Percentiles rank a stretch among this genome's conserved stretches.
These are phyloP conservation scores for Drosophila kanekoi DNA, from an alignment of 2,888 invertebrate genomes.

Conservation along the genomic window DNA sequence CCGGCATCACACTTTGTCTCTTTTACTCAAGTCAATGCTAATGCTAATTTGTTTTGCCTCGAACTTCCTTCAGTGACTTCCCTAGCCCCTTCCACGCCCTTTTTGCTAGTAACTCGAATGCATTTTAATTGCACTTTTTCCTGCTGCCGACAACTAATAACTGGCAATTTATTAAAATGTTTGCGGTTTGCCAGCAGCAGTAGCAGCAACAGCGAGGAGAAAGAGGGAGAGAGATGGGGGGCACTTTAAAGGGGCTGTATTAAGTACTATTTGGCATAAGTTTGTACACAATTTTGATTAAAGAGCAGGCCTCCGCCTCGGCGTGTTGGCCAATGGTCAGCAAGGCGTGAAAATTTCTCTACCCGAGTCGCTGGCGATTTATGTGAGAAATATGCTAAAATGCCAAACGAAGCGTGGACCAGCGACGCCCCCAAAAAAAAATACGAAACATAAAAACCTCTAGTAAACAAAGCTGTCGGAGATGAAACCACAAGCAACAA, in stretches of 20 bases:
- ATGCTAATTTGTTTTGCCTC: conserved; percentile 70
- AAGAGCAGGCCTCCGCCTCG: conserved; percentile 38
- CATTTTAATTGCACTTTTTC: conserved; percentile 80
- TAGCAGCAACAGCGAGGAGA: not conserved
- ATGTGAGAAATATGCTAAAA: conserved; percentile 79
- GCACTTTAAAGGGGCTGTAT: conserved; percentile 4
- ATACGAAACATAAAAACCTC: conserved; percentile 7
- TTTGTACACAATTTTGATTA: conserved; percentile 57
- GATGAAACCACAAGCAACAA: conserved; percentile 42
- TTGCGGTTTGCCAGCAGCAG: conserved; percentile 57
- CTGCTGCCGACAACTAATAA: conserved; percentile 70
- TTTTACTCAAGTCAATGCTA: conserved; percentile 52
- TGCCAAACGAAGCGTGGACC: conserved; percentile 67
- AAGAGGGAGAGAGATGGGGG: not conserved
- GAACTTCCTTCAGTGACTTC: conserved; percentile 48
- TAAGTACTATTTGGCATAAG: conserved; percentile 56
- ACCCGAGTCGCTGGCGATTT: conserved; percentile 73
- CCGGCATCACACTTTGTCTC: conserved; percentile 30
- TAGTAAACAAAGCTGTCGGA: conserved; percentile 34
- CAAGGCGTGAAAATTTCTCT: conserved; percentile 77
- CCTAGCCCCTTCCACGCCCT: not conserved
- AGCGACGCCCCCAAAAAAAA: conserved; percentile 11
- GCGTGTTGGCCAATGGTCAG: conserved; percentile 54
- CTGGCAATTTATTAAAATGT: conserved; percentile 77
- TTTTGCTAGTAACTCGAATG: conserved; percentile 42